Percentiles rank a stretch among this genome's conserved stretches.
Conservation (phyloP, 1,140 invertebrate species). For the Gonatopus flavifemur region DNA sequence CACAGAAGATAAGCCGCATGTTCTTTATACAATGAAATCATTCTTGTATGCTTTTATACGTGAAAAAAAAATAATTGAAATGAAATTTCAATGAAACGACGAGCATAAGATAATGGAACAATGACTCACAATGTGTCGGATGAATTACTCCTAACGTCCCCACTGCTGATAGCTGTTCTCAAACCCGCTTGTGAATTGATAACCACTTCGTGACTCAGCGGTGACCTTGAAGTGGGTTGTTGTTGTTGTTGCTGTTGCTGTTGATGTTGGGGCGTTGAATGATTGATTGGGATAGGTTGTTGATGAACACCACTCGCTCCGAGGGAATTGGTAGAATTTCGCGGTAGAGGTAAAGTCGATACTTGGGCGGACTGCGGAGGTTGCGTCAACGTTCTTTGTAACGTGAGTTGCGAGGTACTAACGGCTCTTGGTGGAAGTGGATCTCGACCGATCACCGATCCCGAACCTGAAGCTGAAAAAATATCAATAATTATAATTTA, state of each 20-base stretch:
- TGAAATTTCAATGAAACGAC: no score
- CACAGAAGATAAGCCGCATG: no score
- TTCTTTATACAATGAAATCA: no score
- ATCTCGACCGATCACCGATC: constrained; percentile 61
- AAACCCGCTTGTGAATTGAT: constrained; percentile 23
- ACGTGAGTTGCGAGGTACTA: constrained; percentile 56
- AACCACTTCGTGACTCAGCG: constrained; percentile 33
- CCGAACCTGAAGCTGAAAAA: constrained; percentile 62
- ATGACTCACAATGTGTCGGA: no score
- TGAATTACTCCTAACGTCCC: constrained; percentile 34
- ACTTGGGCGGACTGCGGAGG: constrained; percentile 41
- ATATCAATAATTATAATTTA: no score
- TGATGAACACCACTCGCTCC: constrained; percentile 21
- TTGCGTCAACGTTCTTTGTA: constrained; percentile 35
- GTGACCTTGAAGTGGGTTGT: constrained; percentile 14
- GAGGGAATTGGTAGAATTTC: no score
- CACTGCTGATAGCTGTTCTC: constrained; percentile 34
- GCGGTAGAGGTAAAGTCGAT: constrained; percentile 49
- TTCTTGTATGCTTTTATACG: no score
- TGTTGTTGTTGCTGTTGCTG: constrained; percentile 17
- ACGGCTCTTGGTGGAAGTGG: constrained; percentile 55
- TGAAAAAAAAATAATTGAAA: no score
- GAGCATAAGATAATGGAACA: no score
- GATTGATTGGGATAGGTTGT: constrained; percentile 24
- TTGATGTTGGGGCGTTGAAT: constrained; percentile 22